Percentiles rank a stretch among this genome's conserved stretches.
phyloP scores from a whole-genome alignment of 2,888 invertebrate genomes.

The Lycaena phlaeas region DNA sequence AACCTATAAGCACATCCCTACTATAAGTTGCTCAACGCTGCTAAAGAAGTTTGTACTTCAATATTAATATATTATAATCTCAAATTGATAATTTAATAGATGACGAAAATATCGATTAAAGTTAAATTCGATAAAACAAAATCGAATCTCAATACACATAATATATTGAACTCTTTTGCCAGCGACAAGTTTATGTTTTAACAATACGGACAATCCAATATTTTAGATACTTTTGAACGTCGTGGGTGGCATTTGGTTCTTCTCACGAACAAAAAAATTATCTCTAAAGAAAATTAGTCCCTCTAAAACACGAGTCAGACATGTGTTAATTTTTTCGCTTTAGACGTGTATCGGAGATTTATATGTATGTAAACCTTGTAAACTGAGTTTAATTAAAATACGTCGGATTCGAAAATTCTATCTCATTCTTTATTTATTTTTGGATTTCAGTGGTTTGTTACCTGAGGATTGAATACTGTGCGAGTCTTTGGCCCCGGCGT shows the following conservation, averaged over 20 bases:
- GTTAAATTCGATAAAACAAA: no score
- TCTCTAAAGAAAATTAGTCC: constrained; percentile 66
- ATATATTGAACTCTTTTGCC: background rate
- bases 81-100: no score
- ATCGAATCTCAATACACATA: no score
- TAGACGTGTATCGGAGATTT: constrained; percentile 64
- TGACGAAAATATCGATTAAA: no score
- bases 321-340: constrained; percentile 72
- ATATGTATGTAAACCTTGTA: constrained; percentile 33
- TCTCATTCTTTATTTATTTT: constrained; percentile 36
- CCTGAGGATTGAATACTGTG: constrained; percentile 48
- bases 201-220: background rate
- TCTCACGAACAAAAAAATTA: constrained; percentile 42
- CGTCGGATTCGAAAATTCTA: constrained; percentile 20
- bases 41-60: no score
- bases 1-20: no score
- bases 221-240: constrained; percentile 25
- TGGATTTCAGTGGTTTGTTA: constrained; percentile 37
- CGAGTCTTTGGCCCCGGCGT: constrained; percentile 22
- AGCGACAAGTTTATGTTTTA: background rate
- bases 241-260: constrained; percentile 64
- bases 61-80: no score
- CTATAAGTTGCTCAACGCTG: no score
- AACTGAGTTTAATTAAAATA: constrained; percentile 27
- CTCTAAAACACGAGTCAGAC: constrained; percentile 65